phyloP scores from a whole-genome alignment of 2,888 invertebrate species.

The Chrysolina oricalcia region DNA sequence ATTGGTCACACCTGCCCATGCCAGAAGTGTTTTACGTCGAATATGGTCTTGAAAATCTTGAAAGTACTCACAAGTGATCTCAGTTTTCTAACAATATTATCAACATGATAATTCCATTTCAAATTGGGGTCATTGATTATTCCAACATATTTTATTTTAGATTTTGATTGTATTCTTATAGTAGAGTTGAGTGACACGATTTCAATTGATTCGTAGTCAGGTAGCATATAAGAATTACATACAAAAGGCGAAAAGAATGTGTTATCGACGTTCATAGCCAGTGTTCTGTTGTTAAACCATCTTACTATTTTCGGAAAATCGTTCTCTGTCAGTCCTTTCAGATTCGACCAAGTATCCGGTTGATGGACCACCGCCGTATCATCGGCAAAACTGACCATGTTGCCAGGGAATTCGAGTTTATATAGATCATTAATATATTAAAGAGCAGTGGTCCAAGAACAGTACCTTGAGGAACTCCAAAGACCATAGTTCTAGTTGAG shows the following conservation, averaged over 20 bases:
- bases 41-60: too few species aligned
- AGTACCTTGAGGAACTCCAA: too few species aligned
- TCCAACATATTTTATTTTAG: not conserved
- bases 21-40: too few species aligned
- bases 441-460: too few species aligned
- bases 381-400: conserved; percentile 16
- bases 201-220: conserved; percentile 11
- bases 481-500: too few species aligned
- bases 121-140: not conserved
- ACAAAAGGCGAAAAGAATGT: not conserved
- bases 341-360: conserved; percentile 9
- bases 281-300: too few species aligned
- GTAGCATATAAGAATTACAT: conserved; percentile 13
- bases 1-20: too few species aligned
- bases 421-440: conserved; percentile 1
- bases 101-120: too few species aligned
- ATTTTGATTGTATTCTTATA: not conserved
- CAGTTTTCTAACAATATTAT: too few species aligned
- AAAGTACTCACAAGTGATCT: too few species aligned
- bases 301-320: too few species aligned
- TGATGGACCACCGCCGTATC: conserved; percentile 11
- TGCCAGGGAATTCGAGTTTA: not conserved
- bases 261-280: not conserved
- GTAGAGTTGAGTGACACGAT: conserved; percentile 8
- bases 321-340: conserved; percentile 7